Base-by-base conservation (phyloP, 2,113 vertebrate genomes). In the Euleptes europaea region DNA sequence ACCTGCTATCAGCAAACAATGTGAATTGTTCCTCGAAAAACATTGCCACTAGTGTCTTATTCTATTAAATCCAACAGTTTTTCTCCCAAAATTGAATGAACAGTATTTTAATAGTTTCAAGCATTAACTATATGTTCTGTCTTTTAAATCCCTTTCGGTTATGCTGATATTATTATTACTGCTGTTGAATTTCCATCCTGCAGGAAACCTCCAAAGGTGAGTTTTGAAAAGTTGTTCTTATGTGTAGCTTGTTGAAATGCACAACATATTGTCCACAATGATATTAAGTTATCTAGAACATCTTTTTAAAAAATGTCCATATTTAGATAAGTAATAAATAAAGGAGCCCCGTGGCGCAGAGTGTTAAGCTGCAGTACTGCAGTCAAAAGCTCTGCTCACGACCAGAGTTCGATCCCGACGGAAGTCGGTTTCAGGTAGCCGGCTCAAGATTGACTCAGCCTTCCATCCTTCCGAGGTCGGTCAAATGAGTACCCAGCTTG, bases 161-260 rank as follows among this genome's bases (percentile, higher is more conserved):
- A 78, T 85, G 79, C 90, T 90, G 77, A 88, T 91, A 90, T 70
- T 88, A 57, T 85, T 21, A n/a, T 84, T 47, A 8, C 76, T 57
- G 69, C 83, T 91, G 77, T 85, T 88, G 94, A 76, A 80, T 63
- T 77, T 76, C 74, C 75, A 44, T 92, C 91, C 42, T n/a, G 87
- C 86, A 97, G 96, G 88, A 97, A 96, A 90, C 94, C 95, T 89
- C 96, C 96, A 26, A 97, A 97, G 96, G 96, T 97, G 92, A 94
- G 95, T 79, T 28, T 70, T 85, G 71, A 28, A 63, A 28, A 72
- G 73, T 67, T 72, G 88, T 88, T 5, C 13, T 9, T 86, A 80
- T 63, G 0, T 66, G 60, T 38, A 77, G 76, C 2, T 42, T 84
- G 76, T 33, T 60, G 77, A 86, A 87, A 75, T 60, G 23, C 26